Evolutionary conservation across 2,113 vertebrate genomes (phyloP), one percentile per base, ranked within the genome.

Genomic region (Accipiter virgatus): DNA sequence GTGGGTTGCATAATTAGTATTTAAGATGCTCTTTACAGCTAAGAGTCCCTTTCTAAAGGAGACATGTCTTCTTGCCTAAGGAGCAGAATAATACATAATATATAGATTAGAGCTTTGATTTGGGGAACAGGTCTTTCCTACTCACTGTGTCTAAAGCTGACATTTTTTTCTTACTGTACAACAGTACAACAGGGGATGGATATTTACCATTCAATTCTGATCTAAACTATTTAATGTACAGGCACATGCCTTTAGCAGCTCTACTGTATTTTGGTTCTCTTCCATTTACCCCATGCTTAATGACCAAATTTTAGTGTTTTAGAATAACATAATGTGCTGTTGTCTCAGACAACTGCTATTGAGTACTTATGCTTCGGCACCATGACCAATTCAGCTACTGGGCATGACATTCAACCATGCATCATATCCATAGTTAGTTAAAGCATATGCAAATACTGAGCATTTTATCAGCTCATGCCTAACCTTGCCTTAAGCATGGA

Each of bases 221-320:
- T 36, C 4, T 10, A 59, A 73, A 88, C 38, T 50, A n/a, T 92
- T 89, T 87, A 81, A 84, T 81, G 71, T 79, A 92, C 20, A 19
- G 31, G 19, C 38, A 81, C 43, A 78, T 13, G 81, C 38, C 59
- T 95, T 92, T 56, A 84, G 92, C 87, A 62, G 80, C 38, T 91
- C 45, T 81, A 40, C 59, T 67, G n/a, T 55, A 31, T 61, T 95
- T 55, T 93, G 29, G 18, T 81, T 78, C 71, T 92, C 40, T 90
- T 56, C 43, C 80, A 58, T 81, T 85, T 89, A 70, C 48, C 62
- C 63, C 88, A 77, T 95, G 81, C 68, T 91, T 95, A 95, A 94
- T 86, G 91, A 92, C 86, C 29, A 6, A 88, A 26, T 29, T 70
- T 85, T 58, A 91, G 80, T 56, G 79, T 36, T 94, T 94, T 83